These are phyloP conservation scores for Eutrigla gurnardus DNA, from an alignment of 2,797 vertebrate species.

Conservation along the genomic window DNA sequence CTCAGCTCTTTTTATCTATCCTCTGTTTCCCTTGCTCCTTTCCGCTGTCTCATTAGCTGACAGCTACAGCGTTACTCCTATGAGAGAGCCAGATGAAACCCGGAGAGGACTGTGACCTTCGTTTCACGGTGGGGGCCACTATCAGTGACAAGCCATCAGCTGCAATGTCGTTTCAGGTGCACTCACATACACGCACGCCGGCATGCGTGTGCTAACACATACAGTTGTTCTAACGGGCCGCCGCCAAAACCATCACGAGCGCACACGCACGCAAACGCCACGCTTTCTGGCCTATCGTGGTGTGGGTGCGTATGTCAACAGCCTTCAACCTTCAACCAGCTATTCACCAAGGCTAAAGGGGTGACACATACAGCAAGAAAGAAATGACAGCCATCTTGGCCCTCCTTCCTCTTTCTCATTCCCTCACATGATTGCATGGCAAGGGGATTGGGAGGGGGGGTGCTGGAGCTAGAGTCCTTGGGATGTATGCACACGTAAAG, in stretches of 20 bases:
- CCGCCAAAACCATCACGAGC: constrained; percentile 19
- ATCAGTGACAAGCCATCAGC: constrained; percentile 85
- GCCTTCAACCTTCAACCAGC: constrained; percentile 72
- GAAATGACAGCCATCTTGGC: constrained; percentile 63
- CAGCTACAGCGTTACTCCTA: constrained; percentile 74
- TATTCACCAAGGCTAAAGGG: constrained; percentile 74
- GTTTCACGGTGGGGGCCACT: constrained; percentile 71
- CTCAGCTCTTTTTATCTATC: constrained; percentile 58
- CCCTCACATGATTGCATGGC: constrained; percentile 46
- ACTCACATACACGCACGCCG: constrained; percentile 6
- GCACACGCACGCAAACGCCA: constrained; percentile 21
- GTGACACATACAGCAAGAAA: constrained; percentile 61
- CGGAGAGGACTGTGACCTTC: constrained; percentile 80
- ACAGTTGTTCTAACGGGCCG: constrained; percentile 26
- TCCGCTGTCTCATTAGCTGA: constrained; percentile 79
- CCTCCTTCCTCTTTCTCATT: constrained; percentile 39
- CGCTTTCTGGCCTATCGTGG: constrained; percentile 48
- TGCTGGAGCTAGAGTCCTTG: constrained; percentile 65
- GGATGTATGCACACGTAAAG: constrained; percentile 54
- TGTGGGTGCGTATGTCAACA: constrained; percentile 60
- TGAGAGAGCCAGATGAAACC: constrained; percentile 81
- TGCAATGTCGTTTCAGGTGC: constrained; percentile 58
- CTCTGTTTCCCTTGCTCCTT: constrained; percentile 47
- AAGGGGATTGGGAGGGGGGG: constrained; percentile 19
- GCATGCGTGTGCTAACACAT: constrained; percentile 40